Evolutionary conservation across 2,113 vertebrate species (phyloP).

Genomic region (Riparia riparia): DNA sequence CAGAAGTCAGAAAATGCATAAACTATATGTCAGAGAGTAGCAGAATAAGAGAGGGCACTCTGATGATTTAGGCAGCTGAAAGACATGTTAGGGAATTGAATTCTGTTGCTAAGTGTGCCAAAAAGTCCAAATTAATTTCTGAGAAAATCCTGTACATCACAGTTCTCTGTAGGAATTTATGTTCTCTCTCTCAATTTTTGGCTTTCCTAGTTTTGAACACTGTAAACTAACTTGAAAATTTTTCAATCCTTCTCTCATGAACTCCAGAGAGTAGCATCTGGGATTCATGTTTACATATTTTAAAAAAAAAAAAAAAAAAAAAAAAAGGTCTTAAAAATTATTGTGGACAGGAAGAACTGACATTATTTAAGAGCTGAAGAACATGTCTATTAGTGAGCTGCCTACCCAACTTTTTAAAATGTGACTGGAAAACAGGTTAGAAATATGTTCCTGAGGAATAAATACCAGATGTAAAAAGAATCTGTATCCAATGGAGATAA

Average conservation of each 20-base stretch:
- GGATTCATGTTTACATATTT: neutral
- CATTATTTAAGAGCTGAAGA: neutral
- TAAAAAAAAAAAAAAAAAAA: neutral
- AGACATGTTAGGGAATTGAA: neutral
- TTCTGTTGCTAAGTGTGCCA: neutral
- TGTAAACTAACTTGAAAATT: neutral
- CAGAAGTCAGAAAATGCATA: slow-evolving; percentile 8
- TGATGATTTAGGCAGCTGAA: slow-evolving; percentile 28
- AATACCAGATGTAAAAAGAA: neutral
- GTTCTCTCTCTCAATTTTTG: neutral
- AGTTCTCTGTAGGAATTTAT: neutral
- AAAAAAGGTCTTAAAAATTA: neutral
- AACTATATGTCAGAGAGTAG: slow-evolving; percentile 23
- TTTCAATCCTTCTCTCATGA: neutral
- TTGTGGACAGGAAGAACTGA: neutral
- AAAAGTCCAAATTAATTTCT: neutral
- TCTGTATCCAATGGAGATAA: neutral
- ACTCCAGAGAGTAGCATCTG: neutral
- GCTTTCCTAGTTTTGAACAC: neutral
- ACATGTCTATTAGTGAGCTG: neutral
- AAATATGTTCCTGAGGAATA: neutral
- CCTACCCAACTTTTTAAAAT: neutral
- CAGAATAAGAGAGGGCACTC: neutral
- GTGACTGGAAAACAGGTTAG: neutral
- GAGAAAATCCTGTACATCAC: slow-evolving; percentile 16